Conservation (phyloP, 2,113 vertebrate genomes). For the Lasiurus borealis region DNA sequence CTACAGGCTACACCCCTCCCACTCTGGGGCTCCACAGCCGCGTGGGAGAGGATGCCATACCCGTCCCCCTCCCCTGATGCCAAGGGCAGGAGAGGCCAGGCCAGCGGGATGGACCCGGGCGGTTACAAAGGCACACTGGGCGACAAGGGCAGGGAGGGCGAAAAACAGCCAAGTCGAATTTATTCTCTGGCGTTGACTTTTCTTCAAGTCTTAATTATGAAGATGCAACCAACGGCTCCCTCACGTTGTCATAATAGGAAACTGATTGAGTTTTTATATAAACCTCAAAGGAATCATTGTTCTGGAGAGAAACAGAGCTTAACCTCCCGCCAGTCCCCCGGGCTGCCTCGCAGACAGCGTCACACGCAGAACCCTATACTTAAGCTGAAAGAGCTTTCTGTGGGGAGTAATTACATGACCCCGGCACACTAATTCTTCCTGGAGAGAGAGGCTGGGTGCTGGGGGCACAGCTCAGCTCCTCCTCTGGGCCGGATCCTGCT, state of each 20-base stretch:
- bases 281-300: constrained; percentile 71
- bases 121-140: not conserved
- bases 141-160: not conserved
- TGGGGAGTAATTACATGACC: constrained; percentile 73
- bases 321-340: constrained; percentile 60
- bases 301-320: constrained; percentile 77
- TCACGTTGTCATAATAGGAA: constrained; percentile 74
- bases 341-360: constrained; percentile 36
- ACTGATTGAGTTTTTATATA: constrained; percentile 80
- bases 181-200: constrained; percentile 71
- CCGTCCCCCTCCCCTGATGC: not conserved
- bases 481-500: not conserved
- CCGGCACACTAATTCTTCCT: constrained; percentile 51
- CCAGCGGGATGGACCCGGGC: not conserved
- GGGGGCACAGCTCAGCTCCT: constrained; percentile 42
- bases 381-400: constrained; percentile 69
- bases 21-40: constrained; percentile 22
- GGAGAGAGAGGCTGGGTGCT: constrained; percentile 33
- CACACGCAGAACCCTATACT: constrained; percentile 67
- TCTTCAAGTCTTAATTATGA: constrained; percentile 80
- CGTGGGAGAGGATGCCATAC: not conserved
- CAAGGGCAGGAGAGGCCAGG: not conserved
- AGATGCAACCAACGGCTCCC: constrained; percentile 72
- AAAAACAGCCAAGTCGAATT: constrained; percentile 32
- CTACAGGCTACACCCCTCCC: constrained; percentile 38